A percentile compares a stretch with the other conserved stretches of the same genome.
Evolutionary conservation across 2,888 invertebrate genomes (phyloP).

Genomic region (Napeogenes sylphis): DNA sequence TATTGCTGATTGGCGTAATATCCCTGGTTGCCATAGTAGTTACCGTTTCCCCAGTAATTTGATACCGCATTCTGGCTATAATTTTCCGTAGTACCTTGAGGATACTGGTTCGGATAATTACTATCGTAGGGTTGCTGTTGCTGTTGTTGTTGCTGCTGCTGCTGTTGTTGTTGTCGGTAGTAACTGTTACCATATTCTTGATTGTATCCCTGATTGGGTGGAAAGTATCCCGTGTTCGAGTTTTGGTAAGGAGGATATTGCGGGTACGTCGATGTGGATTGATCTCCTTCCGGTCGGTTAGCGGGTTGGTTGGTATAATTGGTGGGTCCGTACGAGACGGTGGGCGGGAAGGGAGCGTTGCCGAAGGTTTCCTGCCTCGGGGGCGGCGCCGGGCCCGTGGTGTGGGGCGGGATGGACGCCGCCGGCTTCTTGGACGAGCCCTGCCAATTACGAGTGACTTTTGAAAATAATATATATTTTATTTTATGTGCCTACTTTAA

Average conservation of each 20-base stretch:
- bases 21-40: conserved; percentile 60
- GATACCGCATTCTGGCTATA: conserved; percentile 51
- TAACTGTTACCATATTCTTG: conserved; percentile 65
- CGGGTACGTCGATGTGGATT: conserved; percentile 55
- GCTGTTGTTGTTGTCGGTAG: conserved; percentile 59
- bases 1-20: conserved; percentile 69
- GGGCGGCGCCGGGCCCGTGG: conserved; percentile 39
- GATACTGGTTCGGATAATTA: conserved; percentile 68
- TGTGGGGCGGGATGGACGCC: conserved; percentile 71
- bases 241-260: conserved; percentile 66
- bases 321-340: conserved; percentile 56
- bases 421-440: conserved; percentile 71
- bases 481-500: no score
- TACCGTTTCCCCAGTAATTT: conserved; percentile 63
- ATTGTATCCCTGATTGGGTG: conserved; percentile 70
- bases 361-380: conserved; percentile 49
- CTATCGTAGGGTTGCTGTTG: conserved; percentile 54
- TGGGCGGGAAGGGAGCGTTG: conserved; percentile 53
- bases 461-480: no score
- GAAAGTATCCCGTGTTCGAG: conserved; percentile 59
- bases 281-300: conserved; percentile 45
- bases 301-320: conserved; percentile 36
- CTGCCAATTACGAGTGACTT: conserved; percentile 36
- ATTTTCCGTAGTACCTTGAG: conserved; percentile 50
- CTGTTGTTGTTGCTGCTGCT: conserved; percentile 58